Conservation (phyloP, 1,140 invertebrate species). For the Zaprionus kolodkinae region DNA sequence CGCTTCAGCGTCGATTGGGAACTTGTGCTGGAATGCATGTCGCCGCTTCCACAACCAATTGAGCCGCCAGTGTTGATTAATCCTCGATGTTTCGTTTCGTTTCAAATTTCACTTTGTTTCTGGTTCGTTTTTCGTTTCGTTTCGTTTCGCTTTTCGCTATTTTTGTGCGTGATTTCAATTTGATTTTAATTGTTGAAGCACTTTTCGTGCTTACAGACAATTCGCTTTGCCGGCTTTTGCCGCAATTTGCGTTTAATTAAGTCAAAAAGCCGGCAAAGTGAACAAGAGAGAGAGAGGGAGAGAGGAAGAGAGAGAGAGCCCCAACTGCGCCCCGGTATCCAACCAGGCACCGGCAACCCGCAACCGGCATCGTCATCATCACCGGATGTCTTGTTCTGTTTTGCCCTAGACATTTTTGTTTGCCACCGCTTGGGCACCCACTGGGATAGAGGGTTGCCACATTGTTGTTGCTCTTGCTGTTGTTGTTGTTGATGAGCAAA, state of each 20-base stretch:
- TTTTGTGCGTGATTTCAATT: conserved; percentile 70
- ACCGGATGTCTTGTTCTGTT: conserved; percentile 77
- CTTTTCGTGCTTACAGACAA: conserved; percentile 59
- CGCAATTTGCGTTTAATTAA: conserved; percentile 80
- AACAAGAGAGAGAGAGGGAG: not conserved
- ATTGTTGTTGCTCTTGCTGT: conserved; percentile 33
- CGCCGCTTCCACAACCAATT: conserved; percentile 24
- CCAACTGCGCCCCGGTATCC: conserved; percentile 8
- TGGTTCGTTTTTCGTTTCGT: conserved; percentile 34
- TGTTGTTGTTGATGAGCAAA: conserved; percentile 55
- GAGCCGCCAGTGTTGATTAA: conserved; percentile 50
- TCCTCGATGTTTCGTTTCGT: conserved; percentile 56
- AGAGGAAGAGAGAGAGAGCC: not conserved
- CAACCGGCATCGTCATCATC: conserved; percentile 21
- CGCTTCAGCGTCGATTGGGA: conserved; percentile 72
- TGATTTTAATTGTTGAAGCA: conserved; percentile 63
- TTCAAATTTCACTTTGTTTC: conserved; percentile 51
- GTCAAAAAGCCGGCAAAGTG: conserved; percentile 44
- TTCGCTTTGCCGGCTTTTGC: conserved; percentile 46
- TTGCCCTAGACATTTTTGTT: conserved; percentile 55
- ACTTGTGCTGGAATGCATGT: conserved; percentile 60
- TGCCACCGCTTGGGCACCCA: conserved; percentile 47
- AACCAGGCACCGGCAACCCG: too few relatives aligned
- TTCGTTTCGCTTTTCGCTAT: conserved; percentile 44
- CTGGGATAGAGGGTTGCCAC: conserved; percentile 30